These are phyloP conservation scores for Cercocebus atys DNA, from an alignment of 2,113 vertebrate species.

Conservation along the genomic window DNA sequence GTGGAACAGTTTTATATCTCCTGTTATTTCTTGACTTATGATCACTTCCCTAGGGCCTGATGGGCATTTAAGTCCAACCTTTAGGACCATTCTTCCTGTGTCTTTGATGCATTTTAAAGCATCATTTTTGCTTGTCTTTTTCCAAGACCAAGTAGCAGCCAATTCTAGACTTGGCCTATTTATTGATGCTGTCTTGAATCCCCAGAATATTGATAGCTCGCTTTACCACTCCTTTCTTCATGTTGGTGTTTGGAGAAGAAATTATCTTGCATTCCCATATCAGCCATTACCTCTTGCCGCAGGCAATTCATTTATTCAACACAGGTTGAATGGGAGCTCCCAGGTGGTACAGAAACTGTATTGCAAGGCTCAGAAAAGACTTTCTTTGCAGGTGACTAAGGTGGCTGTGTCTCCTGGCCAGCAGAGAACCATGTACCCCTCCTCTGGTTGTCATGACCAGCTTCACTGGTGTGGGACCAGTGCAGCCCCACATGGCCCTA, in stretches of 20 bases:
- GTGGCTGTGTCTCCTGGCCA: neutral
- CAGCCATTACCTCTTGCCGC: neutral
- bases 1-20: neutral
- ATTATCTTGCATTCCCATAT: neutral
- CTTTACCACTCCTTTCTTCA: neutral
- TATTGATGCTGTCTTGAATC: neutral
- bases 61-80: neutral
- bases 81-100: neutral
- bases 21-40: neutral
- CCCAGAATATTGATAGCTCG: too few species aligned
- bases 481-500: neutral
- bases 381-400: neutral
- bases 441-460: neutral
- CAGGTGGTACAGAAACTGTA: neutral
- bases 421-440: neutral
- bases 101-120: neutral
- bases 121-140: neutral
- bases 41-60: neutral
- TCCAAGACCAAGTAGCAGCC: neutral
- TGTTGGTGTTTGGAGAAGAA: neutral
- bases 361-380: neutral
- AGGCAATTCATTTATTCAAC: neutral
- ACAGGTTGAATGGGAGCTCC: neutral
- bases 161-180: neutral
- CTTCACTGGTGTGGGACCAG: neutral